phyloP scores from a whole-genome alignment of 1,140 invertebrate genomes.

The Nymphalis io region DNA sequence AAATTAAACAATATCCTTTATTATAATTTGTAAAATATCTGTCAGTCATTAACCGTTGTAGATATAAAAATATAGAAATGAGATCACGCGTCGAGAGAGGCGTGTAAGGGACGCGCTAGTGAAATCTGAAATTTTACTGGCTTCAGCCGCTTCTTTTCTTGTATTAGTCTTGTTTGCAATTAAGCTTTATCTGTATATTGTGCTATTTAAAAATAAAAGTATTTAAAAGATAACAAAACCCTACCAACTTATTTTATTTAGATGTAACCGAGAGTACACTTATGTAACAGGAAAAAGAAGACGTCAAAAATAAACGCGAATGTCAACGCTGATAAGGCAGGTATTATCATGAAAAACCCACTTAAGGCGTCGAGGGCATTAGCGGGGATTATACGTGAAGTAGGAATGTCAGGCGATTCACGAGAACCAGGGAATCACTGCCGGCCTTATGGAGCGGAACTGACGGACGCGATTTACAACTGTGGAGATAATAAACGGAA shows the following conservation, averaged over 20 bases:
- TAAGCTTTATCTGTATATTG: too few relatives aligned
- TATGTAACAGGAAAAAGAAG: slow-evolving; percentile 3
- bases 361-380: slow-evolving; percentile 37
- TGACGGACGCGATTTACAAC: slow-evolving; percentile 29
- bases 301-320: slow-evolving; percentile 7
- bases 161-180: too few relatives aligned
- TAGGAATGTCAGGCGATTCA: slow-evolving; percentile 40
- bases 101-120: too few relatives aligned
- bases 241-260: not conserved
- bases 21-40: too few relatives aligned
- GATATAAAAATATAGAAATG: too few relatives aligned
- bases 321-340: slow-evolving; percentile 25
- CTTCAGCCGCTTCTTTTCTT: too few relatives aligned
- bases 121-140: too few relatives aligned
- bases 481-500: not conserved
- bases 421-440: slow-evolving; percentile 32
- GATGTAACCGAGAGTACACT: too few relatives aligned
- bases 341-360: slow-evolving; percentile 34
- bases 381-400: slow-evolving; percentile 40
- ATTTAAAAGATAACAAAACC: not conserved
- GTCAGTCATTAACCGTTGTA: too few relatives aligned
- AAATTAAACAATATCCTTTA: too few relatives aligned
- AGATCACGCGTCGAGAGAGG: too few relatives aligned
- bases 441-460: slow-evolving; percentile 42
- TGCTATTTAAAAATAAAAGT: too few relatives aligned